Evolutionary conservation across 2,888 invertebrate genomes (phyloP).

Genomic region (Drosophila paranaensis): DNA sequence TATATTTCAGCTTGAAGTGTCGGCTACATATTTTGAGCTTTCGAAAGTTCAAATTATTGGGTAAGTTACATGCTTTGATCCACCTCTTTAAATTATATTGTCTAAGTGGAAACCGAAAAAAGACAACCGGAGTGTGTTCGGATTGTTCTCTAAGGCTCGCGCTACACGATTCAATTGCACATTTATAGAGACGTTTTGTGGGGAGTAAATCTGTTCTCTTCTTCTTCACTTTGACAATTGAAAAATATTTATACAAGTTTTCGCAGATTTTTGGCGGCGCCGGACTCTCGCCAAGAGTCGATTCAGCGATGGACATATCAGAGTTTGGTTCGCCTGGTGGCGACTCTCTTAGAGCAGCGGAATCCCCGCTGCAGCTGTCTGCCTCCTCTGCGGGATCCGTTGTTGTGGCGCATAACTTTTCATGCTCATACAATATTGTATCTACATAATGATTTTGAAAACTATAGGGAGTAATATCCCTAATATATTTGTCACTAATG

Average conservation of each 20-base stretch:
- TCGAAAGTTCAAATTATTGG: neutral
- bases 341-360: conserved; percentile 40
- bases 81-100: neutral
- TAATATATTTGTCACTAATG: too few relatives aligned
- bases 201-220: too few relatives aligned
- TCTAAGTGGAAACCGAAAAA: neutral
- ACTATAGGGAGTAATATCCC: too few relatives aligned
- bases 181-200: too few relatives aligned
- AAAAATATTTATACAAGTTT: too few relatives aligned
- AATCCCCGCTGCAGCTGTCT: conserved; percentile 57
- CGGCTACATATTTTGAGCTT: neutral
- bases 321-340: conserved; percentile 60
- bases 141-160: too few relatives aligned
- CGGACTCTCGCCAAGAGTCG: neutral
- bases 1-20: neutral
- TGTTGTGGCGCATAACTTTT: neutral
- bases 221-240: too few relatives aligned
- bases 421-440: too few relatives aligned
- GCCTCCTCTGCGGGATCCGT: conserved; percentile 53
- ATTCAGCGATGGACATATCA: conserved; percentile 44
- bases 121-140: too few relatives aligned
- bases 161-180: too few relatives aligned
- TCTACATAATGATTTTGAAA: too few relatives aligned
- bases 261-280: neutral
- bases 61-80: neutral